These are phyloP conservation scores for Ganaspis sp. DNA, from an alignment of 1,140 invertebrate genomes.

Conservation along the genomic window DNA sequence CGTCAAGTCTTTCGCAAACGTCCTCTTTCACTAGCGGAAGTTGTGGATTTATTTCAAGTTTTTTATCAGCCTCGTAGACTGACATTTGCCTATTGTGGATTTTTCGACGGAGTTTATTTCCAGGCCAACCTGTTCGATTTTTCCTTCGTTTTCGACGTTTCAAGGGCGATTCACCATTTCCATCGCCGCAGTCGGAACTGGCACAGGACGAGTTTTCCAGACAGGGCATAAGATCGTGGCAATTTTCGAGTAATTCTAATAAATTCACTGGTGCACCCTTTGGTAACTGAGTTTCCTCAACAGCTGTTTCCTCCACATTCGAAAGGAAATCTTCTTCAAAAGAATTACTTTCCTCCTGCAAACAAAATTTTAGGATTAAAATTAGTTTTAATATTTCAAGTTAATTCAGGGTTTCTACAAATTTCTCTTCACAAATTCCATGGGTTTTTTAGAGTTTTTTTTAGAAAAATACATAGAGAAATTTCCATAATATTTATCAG, in stretches of 20 bases:
- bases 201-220: slow-evolving; percentile 71
- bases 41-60: background rate
- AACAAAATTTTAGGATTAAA: background rate
- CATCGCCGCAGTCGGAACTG: slow-evolving; percentile 73
- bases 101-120: slow-evolving; percentile 74
- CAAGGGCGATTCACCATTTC: slow-evolving; percentile 62
- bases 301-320: slow-evolving; percentile 38
- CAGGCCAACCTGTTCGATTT: slow-evolving; percentile 82
- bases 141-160: slow-evolving; percentile 71
- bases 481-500: too few relatives aligned
- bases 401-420: too few relatives aligned
- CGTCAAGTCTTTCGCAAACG: slow-evolving; percentile 19
- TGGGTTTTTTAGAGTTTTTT: too few relatives aligned
- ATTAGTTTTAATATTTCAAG: too few relatives aligned
- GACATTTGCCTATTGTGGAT: slow-evolving; percentile 54
- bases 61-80: slow-evolving; percentile 35
- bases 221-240: slow-evolving; percentile 60
- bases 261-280: slow-evolving; percentile 69
- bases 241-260: slow-evolving; percentile 70
- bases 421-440: too few relatives aligned
- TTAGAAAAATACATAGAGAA: too few relatives aligned
- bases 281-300: slow-evolving; percentile 48
- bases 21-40: slow-evolving; percentile 6
- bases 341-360: slow-evolving; percentile 53
- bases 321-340: slow-evolving; percentile 59